These are phyloP conservation scores for Solenopsis fugax DNA, from an alignment of 1,140 invertebrate species.

Conservation along the genomic window DNA sequence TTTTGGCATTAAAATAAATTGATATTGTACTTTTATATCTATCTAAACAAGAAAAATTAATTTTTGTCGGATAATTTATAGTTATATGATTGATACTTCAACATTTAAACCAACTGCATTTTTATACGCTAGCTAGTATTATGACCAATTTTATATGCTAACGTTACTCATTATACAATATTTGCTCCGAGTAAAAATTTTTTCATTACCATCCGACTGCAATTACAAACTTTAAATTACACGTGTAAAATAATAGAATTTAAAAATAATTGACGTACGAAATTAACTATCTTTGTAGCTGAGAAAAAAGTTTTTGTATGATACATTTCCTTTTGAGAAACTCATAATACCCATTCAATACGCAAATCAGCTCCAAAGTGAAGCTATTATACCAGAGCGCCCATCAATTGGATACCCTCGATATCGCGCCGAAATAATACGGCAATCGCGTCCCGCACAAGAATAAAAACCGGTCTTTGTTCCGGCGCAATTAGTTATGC, in stretches of 20 bases:
- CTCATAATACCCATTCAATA: conserved; percentile 18
- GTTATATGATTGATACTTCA: background rate
- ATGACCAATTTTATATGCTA: background rate
- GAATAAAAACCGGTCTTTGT: conserved; percentile 55
- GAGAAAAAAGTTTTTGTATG: background rate
- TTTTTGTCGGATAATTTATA: background rate
- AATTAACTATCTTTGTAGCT: background rate
- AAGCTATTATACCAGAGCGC: background rate
- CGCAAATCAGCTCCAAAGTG: conserved; percentile 25
- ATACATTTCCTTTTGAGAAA: conserved; percentile 17
- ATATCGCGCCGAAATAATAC: conserved; percentile 48
- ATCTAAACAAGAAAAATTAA: background rate
- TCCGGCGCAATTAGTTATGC: conserved; percentile 52
- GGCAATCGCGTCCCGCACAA: conserved; percentile 27
- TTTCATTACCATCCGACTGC: background rate
- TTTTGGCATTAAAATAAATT: background rate
- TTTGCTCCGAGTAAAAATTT: background rate
- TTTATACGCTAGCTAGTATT: background rate
- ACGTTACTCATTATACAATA: conserved; percentile 4
- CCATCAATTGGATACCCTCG: conserved; percentile 34
- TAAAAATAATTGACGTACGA: background rate
- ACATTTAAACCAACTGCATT: conserved; percentile 32
- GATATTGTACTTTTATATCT: background rate
- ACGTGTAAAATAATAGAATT: background rate
- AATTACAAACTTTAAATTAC: background rate